phyloP scores from a whole-genome alignment of 64 coral and sea anemone species.

The Stichodactyla helianthus region DNA sequence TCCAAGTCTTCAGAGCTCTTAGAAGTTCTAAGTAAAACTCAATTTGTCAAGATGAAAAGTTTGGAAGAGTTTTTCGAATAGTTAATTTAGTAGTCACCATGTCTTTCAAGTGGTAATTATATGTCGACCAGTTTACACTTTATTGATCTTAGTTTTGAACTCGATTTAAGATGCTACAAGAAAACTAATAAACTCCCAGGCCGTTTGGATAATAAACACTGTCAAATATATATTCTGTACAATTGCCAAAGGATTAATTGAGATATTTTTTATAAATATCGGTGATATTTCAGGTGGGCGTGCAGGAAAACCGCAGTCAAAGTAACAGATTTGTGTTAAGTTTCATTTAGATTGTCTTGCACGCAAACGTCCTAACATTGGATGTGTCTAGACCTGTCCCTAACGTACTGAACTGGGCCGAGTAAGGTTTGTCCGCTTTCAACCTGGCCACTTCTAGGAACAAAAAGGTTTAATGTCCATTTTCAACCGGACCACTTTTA shows the following conservation, averaged over 20 bases:
- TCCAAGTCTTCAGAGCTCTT: neutral
- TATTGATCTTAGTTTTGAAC: neutral
- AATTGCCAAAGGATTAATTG: neutral
- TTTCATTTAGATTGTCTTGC: neutral
- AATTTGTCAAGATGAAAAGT: neutral
- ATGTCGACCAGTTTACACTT: neutral
- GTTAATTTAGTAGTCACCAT: neutral
- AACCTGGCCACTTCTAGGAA: no score
- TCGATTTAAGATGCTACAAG: neutral
- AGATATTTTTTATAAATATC: neutral
- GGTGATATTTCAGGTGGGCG: neutral
- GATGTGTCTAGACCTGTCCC: neutral
- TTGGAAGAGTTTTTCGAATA: neutral
- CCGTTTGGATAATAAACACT: neutral
- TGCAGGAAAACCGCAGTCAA: neutral
- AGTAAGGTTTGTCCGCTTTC: no score
- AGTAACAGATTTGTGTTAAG: slow-evolving; percentile 4
- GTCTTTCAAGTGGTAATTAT: neutral
- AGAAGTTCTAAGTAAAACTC: neutral
- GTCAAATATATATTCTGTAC: neutral
- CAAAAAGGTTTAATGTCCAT: no score
- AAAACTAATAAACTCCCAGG: neutral
- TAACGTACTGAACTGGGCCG: neutral
- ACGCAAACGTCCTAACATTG: neutral
- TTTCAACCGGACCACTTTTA: no score